These are phyloP conservation scores for Netelia inedita DNA, from an alignment of 2,888 invertebrate species.

Conservation along the genomic window DNA sequence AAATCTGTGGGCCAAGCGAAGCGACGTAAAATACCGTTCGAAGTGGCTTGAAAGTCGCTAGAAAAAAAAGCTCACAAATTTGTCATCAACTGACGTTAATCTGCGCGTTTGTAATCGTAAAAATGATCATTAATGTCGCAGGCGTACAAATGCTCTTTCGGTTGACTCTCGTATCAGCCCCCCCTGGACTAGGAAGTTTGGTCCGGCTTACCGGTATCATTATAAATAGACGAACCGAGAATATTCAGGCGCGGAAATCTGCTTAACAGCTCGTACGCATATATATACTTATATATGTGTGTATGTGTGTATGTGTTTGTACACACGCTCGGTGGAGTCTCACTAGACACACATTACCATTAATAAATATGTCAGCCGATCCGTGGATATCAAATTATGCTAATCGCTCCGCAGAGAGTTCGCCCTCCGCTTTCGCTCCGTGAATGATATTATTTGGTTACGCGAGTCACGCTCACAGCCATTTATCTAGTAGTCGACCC, in stretches of 20 bases:
- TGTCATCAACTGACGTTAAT: background rate
- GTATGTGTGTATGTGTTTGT: background rate
- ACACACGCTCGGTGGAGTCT: background rate
- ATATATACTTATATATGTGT: background rate
- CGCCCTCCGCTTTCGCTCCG: constrained; percentile 27
- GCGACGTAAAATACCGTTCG: no score
- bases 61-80: background rate
- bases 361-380: constrained; percentile 78
- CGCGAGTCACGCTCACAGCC: constrained; percentile 70
- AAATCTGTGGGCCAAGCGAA: no score
- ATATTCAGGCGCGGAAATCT: background rate
- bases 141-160: background rate
- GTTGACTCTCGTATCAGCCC: background rate
- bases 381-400: constrained; percentile 79
- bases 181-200: background rate
- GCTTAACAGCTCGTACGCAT: background rate
- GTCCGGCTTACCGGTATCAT: background rate
- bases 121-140: background rate
- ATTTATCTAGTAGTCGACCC: constrained; percentile 72
- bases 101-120: background rate
- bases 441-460: constrained; percentile 79
- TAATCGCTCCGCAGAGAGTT: constrained; percentile 73
- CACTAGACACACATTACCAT: constrained; percentile 64
- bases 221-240: background rate
- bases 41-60: no score